Evolutionary conservation across 1,140 invertebrate species (phyloP), one percentile per base, ranked within the genome.

Genomic region (Gonatopus flavifemur): DNA sequence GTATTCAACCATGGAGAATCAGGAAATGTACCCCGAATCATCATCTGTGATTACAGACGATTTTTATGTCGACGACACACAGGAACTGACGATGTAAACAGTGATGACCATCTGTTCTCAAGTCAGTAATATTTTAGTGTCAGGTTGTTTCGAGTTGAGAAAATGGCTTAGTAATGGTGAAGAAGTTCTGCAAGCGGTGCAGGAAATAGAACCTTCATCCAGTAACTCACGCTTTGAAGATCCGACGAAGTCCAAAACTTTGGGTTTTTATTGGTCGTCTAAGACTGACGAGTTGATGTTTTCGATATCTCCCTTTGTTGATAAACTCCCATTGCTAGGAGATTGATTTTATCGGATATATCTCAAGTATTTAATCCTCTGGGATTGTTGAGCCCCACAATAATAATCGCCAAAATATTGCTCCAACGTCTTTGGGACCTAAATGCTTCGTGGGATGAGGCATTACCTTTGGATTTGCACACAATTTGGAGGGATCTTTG

Each of bases 51-150:
- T 69, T 21, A 2, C 6, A 0, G 16, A 47, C 2, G 49, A 70
- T 31, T 58, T 69, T 19, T 75, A 72, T 47, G 55, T 72, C 3
- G 70, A 74, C 37, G 68, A 71, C 41, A 5, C 1, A 51, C 35
- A 57, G 54, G 22, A 57, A 28, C 22, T 19, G n/a, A n/a, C n/a
- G n/a, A n/a, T n/a, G n/a, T n/a, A n/a, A n/a, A n/a, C n/a, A n/a
- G n/a, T 53, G 1, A 36, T 31, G 8, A 13, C 22, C 1, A 9
- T 7, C 3, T 6, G 24, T 2, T 9, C 19, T 3, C 24, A 47
- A 12, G 10, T 46, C 10, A 22, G 2, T 3, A 9, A 19, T 1
- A 38, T 52, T 3, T 30, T 52, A 30, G 15, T 15, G 8, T 18
- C 35, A 0, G 44, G 18, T 0, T 32, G 36, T 16, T 30, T 57